Evolutionary conservation across 2,113 vertebrate species (phyloP), one percentile per base, ranked within the genome.

Genomic region (Ahaetulla prasina): DNA sequence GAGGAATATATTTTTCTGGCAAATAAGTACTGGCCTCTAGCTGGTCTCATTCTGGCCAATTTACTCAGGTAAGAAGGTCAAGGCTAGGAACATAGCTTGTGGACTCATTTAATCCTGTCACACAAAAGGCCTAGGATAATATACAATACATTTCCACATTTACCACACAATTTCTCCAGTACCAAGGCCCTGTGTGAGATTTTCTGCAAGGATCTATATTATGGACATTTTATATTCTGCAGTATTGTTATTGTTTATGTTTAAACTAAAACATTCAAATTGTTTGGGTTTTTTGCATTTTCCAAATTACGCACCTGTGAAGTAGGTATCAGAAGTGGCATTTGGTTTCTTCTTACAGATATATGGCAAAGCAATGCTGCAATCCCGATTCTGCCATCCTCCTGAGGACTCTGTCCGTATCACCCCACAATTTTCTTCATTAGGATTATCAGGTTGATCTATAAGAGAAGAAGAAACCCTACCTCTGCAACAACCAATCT

Each of bases 311-410:
- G 92, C 50, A 99, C 98, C 98, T 0, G 96, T 98, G 1, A 96
- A 97, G 90, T 97, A 97, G 16, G 97, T 97, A 94, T 98, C 98
- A 0, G 97, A 63, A 0, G 98, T 99, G 96, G 98, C 98, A 0
- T 99, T 99, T 92, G 98, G 98, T 60, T 98, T 99, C 97, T 99
- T 99, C 97, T 99, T 99, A 95, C 99, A 99, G 50, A 98, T 98
- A 0, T 99, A 99, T 0, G 99, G 99, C 93, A 99, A 97, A 9
- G 98, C 98, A 0, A 98, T 98, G 92, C 98, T 98, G 43, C 99
- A 99, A 93, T 99, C 98, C 0, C 98, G 98, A 96, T 98, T 99
- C 96, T 99, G 98, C 99, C 99, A 99, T 11, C 98, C 98, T 0
- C 99, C 99, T 0, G 98, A 98, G 0, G 98, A 98, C 96, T 99